Evolutionary conservation across 1,140 invertebrate genomes (phyloP).

Genomic region (Lepidurus packardi): DNA sequence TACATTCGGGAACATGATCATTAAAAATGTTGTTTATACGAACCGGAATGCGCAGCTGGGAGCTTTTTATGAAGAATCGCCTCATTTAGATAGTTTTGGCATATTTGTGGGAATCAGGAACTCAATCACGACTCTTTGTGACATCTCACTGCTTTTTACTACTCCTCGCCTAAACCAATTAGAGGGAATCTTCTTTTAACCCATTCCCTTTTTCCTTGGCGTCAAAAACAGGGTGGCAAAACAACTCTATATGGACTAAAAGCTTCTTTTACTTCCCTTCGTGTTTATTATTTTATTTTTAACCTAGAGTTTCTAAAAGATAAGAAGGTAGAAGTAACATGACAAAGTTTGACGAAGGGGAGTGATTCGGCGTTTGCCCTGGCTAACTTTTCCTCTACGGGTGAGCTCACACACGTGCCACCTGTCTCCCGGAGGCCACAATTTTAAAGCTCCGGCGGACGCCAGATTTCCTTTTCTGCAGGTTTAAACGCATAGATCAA

Average conservation of each 20-base stretch:
- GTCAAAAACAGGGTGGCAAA: too few relatives aligned
- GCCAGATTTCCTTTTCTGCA: conserved; percentile 11
- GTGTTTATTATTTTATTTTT: too few relatives aligned
- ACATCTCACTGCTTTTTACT: too few relatives aligned
- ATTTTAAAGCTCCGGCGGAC: neutral
- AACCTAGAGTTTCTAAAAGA: too few relatives aligned
- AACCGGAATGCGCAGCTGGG: conserved; percentile 14
- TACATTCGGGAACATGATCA: too few relatives aligned
- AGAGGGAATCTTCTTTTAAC: too few relatives aligned
- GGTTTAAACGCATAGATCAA: conserved; percentile 21
- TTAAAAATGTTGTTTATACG: neutral
- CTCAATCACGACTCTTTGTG: too few relatives aligned
- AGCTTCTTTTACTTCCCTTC: too few relatives aligned
- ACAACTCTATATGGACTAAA: too few relatives aligned
- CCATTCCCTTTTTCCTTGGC: too few relatives aligned
- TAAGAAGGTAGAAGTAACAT: too few relatives aligned
- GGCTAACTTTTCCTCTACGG: neutral
- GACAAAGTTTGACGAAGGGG: neutral
- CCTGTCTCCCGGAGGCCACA: conserved; percentile 12
- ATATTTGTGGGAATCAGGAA: neutral
- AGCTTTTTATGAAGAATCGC: neutral
- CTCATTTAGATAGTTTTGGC: conserved; percentile 5
- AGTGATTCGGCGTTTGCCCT: neutral
- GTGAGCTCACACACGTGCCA: conserved; percentile 10
- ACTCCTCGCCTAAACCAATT: too few relatives aligned